A percentile compares a stretch with the other conserved stretches of the same genome.
Evolutionary conservation across 2,797 vertebrate genomes (phyloP).

Genomic region (Molossus molossus): DNA sequence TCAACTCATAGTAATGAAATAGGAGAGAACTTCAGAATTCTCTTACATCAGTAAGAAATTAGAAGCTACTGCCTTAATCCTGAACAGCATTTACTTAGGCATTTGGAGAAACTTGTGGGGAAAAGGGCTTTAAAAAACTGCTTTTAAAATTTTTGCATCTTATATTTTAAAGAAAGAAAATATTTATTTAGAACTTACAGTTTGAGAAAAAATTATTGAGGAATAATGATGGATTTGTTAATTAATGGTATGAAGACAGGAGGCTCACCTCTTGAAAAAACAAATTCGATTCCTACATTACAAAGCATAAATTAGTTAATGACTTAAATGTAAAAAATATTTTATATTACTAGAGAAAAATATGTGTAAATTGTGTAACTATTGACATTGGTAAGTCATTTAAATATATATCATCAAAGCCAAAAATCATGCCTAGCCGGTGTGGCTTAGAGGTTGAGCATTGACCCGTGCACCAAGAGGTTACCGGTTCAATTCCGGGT

Average conservation of each 20-base stretch:
- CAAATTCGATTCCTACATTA: background rate
- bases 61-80: background rate
- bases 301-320: background rate
- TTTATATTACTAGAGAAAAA: background rate
- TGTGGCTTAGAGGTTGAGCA: no score
- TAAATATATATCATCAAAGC: slow-evolving; percentile 12
- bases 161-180: background rate
- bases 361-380: background rate
- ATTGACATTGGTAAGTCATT: background rate
- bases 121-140: background rate
- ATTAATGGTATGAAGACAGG: background rate
- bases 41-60: background rate
- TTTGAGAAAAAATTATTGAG: background rate
- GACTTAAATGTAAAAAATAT: background rate
- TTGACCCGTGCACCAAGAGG: no score
- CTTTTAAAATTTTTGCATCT: background rate
- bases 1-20: background rate
- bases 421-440: background rate
- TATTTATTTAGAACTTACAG: background rate
- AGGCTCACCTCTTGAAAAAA: background rate
- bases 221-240: background rate
- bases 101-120: background rate
- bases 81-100: background rate
- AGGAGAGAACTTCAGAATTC: background rate
- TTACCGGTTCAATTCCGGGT: no score